Conservation (phyloP, 1,140 invertebrate species). For the Capitella teleta region DNA sequence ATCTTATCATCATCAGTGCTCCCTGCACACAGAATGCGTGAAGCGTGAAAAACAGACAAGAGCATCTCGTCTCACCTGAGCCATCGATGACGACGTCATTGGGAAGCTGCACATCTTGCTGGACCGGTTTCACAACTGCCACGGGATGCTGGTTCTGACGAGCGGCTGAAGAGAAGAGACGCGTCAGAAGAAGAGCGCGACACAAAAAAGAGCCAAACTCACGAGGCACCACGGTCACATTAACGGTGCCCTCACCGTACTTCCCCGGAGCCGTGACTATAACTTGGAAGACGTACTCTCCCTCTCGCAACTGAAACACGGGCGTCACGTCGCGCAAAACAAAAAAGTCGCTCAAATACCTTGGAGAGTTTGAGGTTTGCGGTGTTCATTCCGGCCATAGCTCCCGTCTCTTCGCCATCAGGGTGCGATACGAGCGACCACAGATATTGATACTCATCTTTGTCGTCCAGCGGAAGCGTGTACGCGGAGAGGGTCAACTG, state of each 20-base stretch:
- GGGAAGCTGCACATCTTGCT: constrained; percentile 74
- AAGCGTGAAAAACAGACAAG: neutral
- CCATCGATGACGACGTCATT: constrained; percentile 85
- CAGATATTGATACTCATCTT: constrained; percentile 67
- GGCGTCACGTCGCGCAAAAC: neutral
- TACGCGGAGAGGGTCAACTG: too few relatives aligned
- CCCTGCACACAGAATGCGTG: constrained; percentile 24
- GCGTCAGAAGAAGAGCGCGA: neutral
- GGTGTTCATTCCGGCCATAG: constrained; percentile 76
- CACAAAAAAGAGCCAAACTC: constrained; percentile 28
- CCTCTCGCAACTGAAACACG: constrained; percentile 49
- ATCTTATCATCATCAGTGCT: constrained; percentile 73
- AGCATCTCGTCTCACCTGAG: constrained; percentile 39
- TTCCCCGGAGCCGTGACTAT: constrained; percentile 60
- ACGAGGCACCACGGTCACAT: constrained; percentile 80
- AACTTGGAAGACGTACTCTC: constrained; percentile 79
- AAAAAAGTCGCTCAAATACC: constrained; percentile 17
- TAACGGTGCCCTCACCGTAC: constrained; percentile 73
- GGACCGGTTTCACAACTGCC: constrained; percentile 70
- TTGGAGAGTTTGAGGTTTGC: constrained; percentile 41
- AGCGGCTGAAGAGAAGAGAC: constrained; percentile 49
- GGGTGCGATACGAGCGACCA: constrained; percentile 78
- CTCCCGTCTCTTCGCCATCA: constrained; percentile 54
- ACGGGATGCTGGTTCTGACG: constrained; percentile 72
- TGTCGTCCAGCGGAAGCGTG: too few relatives aligned